Base-by-base conservation (phyloP, 2,797 vertebrate genomes). In the Champsocephalus gunnari region DNA sequence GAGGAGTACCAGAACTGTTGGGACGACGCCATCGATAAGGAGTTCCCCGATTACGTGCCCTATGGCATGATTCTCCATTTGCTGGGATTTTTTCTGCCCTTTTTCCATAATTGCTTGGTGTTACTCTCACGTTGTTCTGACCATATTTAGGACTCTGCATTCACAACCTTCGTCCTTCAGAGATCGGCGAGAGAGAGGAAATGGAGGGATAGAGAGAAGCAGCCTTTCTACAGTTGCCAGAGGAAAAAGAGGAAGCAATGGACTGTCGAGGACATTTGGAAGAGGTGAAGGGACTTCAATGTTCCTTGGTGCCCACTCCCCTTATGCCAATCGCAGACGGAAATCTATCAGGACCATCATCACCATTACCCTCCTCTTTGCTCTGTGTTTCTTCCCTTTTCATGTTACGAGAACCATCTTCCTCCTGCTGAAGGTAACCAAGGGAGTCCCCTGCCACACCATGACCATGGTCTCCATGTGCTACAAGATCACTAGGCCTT, bases 51-150 rank as follows among this genome's bases (percentile, higher is more conserved):
- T 68, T 96, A 96, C 10, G 90, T 96, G 9, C 96, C 95, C 0
- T 96, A 96, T 62, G 95, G 95, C n/a, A 94, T 96, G 58, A 92
- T 92, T 0, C 94, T 96, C 12, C 96, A 96, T 74, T 59, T 95
- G 44, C 77, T 96, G n/a, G 95, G 95, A 0, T 96, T 96, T 82
- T 96, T 96, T 69, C 34, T 95, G 50, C 96, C 96, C 95, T 1
- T 96, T 96, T 82, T 93, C 92, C 58, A 93, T 96, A 60, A 96
- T 96, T 43, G 96, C 95, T 55, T 96, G 95, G 95, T 96, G 95
- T 77, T 96, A 96, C 86, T 96, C 96, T 9, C 94, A 89, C 0
- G 96, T 96, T 12, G 95, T 96, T 45, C 82, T 94, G 45, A 96
- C 96, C 44, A 95, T 96, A 84, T 95, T 96, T 79, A 90, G 91